Conservation (phyloP, 2,888 invertebrate species). For the Poecilobothrus nobilitatus region DNA sequence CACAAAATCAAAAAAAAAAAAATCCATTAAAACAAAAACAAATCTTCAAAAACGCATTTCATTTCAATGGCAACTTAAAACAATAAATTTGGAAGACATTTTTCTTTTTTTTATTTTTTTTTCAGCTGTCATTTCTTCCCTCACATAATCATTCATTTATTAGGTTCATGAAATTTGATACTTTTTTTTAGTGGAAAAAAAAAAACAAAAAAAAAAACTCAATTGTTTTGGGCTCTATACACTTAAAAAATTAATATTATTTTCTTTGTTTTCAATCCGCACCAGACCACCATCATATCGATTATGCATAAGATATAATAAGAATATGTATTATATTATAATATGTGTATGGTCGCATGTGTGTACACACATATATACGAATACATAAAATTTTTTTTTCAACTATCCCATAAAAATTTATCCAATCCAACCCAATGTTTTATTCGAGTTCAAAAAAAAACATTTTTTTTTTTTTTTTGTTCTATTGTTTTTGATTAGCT, state of each 20-base stretch:
- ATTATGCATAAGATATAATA: too few species aligned
- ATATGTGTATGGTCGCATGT: neutral
- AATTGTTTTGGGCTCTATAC: neutral
- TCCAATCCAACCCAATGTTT: neutral
- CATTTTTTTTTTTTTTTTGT: too few species aligned
- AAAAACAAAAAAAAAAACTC: neutral
- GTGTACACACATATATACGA: neutral
- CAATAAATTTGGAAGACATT: too few species aligned
- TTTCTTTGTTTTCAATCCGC: neutral
- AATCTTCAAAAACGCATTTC: too few species aligned
- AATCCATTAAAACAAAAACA: too few species aligned
- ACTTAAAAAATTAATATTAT: neutral
- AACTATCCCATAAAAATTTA: neutral
- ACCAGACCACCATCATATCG: neutral
- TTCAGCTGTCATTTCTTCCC: neutral
- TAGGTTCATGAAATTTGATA: neutral
- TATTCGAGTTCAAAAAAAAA: too few species aligned
- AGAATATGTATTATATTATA: too few species aligned
- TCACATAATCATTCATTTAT: neutral
- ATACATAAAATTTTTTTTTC: neutral
- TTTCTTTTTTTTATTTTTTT: too few species aligned
- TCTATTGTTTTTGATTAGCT: constrained; percentile 3
- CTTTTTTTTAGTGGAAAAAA: neutral
- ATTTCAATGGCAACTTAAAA: too few species aligned
- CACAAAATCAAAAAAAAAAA: too few species aligned